These are phyloP conservation scores for Eueremaeus valkanovi DNA, from an alignment of 2,888 invertebrate species.

Conservation along the genomic window DNA sequence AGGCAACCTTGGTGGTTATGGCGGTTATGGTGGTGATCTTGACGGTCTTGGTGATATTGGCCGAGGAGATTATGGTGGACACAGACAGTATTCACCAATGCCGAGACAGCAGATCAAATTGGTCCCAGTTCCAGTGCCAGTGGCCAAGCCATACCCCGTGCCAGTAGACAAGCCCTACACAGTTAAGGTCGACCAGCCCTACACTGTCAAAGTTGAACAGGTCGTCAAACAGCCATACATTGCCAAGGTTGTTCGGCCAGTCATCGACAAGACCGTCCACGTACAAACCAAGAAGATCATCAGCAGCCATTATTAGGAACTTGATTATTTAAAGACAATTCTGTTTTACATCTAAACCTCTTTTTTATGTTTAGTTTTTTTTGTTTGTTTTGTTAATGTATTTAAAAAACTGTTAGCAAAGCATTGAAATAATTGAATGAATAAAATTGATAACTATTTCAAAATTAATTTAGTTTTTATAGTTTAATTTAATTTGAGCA, in stretches of 20 bases:
- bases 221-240: conserved; percentile 4
- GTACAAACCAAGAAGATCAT: neutral
- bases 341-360: too few species aligned
- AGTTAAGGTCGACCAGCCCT: conserved; percentile 19
- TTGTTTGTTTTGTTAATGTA: too few species aligned
- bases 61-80: neutral
- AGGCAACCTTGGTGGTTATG: neutral
- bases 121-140: conserved; percentile 10
- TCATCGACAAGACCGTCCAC: conserved; percentile 29
- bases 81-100: conserved; percentile 29
- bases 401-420: too few species aligned
- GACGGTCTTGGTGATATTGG: conserved; percentile 31
- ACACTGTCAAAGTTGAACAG: conserved; percentile 20
- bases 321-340: too few species aligned
- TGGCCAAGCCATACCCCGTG: conserved; percentile 30
- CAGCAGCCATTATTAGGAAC: neutral
- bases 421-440: too few species aligned
- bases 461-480: too few species aligned
- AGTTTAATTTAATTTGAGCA: too few species aligned
- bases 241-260: conserved; percentile 25
- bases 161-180: conserved; percentile 36
- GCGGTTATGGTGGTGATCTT: neutral
- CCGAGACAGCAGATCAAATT: conserved; percentile 19
- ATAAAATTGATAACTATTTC: too few species aligned
- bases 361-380: too few species aligned